Conservation (phyloP, 2,888 invertebrate genomes). For the Heliconius erato region DNA sequence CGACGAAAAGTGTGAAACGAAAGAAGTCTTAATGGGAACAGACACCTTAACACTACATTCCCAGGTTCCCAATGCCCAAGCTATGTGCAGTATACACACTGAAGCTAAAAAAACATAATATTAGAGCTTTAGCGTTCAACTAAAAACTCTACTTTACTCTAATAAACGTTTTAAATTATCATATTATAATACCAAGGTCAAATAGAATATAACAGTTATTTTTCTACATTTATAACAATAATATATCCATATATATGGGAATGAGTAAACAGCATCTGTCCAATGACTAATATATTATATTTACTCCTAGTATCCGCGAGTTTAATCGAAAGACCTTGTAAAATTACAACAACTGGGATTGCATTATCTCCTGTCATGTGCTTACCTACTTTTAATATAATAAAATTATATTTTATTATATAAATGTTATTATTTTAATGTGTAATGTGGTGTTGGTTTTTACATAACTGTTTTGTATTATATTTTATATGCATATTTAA, state of each 20-base stretch:
- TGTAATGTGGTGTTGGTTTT: not conserved
- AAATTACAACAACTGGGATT: slow-evolving; percentile 1
- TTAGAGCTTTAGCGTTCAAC: no score
- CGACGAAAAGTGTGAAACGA: no score
- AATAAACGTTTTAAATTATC: not conserved
- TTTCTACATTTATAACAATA: no score
- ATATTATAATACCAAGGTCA: not conserved
- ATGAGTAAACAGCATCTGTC: slow-evolving; percentile 25
- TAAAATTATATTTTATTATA: not conserved
- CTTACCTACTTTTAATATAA: not conserved
- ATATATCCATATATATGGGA: not conserved
- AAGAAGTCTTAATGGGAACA: no score
- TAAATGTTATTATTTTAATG: not conserved
- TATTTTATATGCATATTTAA: not conserved
- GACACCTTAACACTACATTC: no score
- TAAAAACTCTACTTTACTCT: no score
- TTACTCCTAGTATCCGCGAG: slow-evolving; percentile 3
- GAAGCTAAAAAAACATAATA: no score
- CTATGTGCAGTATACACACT: no score
- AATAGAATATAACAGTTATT: not conserved
- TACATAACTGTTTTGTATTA: not conserved
- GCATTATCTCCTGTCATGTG: slow-evolving; percentile 4
- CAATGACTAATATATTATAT: slow-evolving; percentile 15
- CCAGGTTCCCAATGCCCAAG: no score
- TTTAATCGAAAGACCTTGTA: slow-evolving; percentile 16